Evolutionary conservation across 2,113 vertebrate species (phyloP), one percentile per base, ranked within the genome.

Genomic region (Anguilla rostrata): DNA sequence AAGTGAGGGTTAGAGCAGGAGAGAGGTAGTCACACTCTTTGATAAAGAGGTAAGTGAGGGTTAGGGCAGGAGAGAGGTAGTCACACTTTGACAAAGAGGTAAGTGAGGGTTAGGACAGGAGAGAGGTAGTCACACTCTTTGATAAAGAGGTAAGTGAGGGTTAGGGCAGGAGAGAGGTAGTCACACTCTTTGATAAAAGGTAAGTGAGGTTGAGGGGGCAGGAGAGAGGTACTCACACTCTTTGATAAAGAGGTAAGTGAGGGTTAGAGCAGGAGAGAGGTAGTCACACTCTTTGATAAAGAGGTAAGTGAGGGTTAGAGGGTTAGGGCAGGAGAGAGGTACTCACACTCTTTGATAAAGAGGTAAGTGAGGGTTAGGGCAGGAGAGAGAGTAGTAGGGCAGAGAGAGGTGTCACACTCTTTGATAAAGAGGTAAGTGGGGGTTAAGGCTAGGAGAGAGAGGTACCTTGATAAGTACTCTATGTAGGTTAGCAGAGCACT

Each of bases 1-100:
- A 43, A 43, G 43, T 43, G 43, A 43, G 43, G 1, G 43, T 43
- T 43, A 43, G 43, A 3, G 43, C 43, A 43, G 56, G 56, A 18
- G 56, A 18, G 56, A 57, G 56, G 56, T 57, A 57, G 3, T 57
- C 56, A 57, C 43, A 43, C 2, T 57, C 56, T 57, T 57, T 57
- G 16, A 57, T 57, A 57, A 57, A 57, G 43, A 43, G 43, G 7
- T 43, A 53, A 53, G 49, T 53, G 49, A 53, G 49, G 5, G 49
- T 53, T n/a, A 15, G 56, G 2, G 2, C 56, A 83, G 53, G 29
- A 41, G 34, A 66, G 26, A 41, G 16, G 34, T 79, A 95, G 96
- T 97, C 95, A 97, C 97, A 97, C 92, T 94, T 95, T 97, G 92
- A 97, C 97, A 94, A 98, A 98, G 91, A 97, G 92, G 94, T 97